A percentile compares a stretch with the other conserved stretches of the same genome.
These are phyloP conservation scores for Ciconia stormi DNA, from an alignment of 2,113 vertebrate genomes.

Conservation along the genomic window DNA sequence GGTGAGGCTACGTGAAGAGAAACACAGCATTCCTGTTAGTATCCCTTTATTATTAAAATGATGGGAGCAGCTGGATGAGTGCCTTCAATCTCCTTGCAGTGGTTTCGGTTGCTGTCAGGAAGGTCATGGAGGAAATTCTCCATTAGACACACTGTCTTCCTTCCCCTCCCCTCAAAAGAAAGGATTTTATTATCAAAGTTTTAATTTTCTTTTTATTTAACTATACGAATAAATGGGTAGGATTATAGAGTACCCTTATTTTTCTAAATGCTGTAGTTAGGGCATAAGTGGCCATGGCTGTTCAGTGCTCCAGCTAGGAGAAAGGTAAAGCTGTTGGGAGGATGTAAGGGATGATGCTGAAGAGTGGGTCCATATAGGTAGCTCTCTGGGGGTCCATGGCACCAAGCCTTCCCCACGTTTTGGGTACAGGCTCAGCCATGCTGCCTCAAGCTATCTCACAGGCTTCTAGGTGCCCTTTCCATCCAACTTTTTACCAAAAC, in stretches of 20 bases:
- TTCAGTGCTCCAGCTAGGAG: neutral
- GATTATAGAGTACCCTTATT: neutral
- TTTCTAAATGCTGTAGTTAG: neutral
- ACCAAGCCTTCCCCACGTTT: neutral
- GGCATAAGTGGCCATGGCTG: neutral
- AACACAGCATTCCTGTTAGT: neutral
- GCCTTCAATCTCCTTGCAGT: neutral
- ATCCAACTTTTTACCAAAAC: neutral
- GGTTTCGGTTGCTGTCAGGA: neutral
- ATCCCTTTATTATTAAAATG: neutral
- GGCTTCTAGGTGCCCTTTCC: neutral
- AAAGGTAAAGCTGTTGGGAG: neutral
- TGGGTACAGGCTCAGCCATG: neutral
- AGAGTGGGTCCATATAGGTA: neutral
- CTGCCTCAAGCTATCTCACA: neutral
- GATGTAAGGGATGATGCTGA: neutral
- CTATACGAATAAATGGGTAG: neutral
- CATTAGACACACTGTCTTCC: neutral
- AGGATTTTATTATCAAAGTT: neutral
- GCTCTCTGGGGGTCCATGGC: neutral
- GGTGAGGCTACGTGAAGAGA: neutral
- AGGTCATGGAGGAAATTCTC: neutral
- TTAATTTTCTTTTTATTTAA: neutral
- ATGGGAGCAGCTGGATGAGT: neutral
- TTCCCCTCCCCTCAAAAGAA: neutral